These are phyloP conservation scores for Albula goreensis DNA, from an alignment of 2,113 vertebrate genomes.

Conservation along the genomic window DNA sequence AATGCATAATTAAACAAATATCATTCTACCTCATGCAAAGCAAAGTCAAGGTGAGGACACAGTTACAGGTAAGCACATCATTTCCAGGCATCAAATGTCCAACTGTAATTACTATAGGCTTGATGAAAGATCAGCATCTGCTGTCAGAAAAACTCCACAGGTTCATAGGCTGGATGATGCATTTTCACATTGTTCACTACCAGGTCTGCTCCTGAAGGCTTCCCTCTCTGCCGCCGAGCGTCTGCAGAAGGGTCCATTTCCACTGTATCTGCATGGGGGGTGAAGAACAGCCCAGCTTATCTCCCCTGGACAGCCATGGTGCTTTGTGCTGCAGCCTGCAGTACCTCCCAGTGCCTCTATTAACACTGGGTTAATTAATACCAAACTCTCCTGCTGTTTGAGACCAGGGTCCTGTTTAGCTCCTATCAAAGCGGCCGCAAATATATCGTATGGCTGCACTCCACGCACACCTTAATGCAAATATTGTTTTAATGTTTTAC, in stretches of 20 bases:
- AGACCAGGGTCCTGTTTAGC: constrained; percentile 43
- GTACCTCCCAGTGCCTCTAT: constrained; percentile 60
- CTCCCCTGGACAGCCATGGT: constrained; percentile 51
- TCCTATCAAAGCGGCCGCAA: constrained; percentile 51
- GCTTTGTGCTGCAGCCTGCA: constrained; percentile 37
- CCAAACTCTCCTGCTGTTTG: constrained; percentile 60
- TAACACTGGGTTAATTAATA: constrained; percentile 72
- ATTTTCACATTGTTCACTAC: constrained; percentile 3
- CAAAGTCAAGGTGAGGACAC: background rate
- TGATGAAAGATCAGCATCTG: too few relatives aligned
- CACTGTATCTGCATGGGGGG: background rate
- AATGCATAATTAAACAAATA: background rate
- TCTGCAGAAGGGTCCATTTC: constrained; percentile 3
- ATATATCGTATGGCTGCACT: background rate
- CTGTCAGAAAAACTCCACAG: too few relatives aligned
- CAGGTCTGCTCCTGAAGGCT: constrained; percentile 8
- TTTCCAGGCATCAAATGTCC: background rate
- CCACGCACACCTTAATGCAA: too few relatives aligned
- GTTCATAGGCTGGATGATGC: background rate
- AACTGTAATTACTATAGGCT: background rate
- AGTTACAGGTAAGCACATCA: background rate
- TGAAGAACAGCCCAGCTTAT: constrained; percentile 43
- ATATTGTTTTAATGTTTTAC: background rate
- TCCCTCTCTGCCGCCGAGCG: background rate
- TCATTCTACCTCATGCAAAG: background rate